Base-by-base conservation (phyloP, 2,797 vertebrate species). In the Trachops cirrhosus region DNA sequence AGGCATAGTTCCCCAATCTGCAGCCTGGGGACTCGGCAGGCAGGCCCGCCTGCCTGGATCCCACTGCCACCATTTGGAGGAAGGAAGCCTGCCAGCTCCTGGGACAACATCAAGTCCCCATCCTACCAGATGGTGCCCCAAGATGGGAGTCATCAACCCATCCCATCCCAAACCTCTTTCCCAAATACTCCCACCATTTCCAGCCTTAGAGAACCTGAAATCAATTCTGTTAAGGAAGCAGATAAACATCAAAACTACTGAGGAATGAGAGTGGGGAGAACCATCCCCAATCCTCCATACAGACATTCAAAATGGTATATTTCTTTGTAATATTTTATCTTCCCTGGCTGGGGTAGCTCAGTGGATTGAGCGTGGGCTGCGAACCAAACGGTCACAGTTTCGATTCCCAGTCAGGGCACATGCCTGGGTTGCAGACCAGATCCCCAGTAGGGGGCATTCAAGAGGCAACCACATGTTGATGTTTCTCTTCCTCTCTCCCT, bases 1-100 rank as follows among this genome's bases (percentile, higher is more conserved):
- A 80, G 48, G 39, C 26, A 1, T 3, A 41, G 77, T 29, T 71
- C 74, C 34, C 44, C 62, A n/a, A 10, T 24, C 46, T 75, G 44
- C 46, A 59, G 10, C 39, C 92, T 34, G 26, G 54, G 64, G 24
- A n/a, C 4, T 29, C 44, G 3, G 57, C 32, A 32, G 26, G 62
- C 34, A 9, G 1, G 21, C 7, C 44, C 32, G n/a, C 32, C n/a
- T n/a, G 37, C 24, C 2, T 14, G 46, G 24, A 50, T 44, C 86
- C n/a, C 12, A 1, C 4, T 4, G 2, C 32, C 68, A 32, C 34
- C 6, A 1, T 0, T 0, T 18, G 78, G 4, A 34, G 26, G 2
- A 37, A 32, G 52, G 32, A 77, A 68, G 21, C 6, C 75, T 14
- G 6, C 10, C 15, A 8, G 32, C 9, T 44, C 68, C 54, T 3